Base-by-base conservation (phyloP, 2,888 invertebrate species). In the Drosophila multiciliata region DNA sequence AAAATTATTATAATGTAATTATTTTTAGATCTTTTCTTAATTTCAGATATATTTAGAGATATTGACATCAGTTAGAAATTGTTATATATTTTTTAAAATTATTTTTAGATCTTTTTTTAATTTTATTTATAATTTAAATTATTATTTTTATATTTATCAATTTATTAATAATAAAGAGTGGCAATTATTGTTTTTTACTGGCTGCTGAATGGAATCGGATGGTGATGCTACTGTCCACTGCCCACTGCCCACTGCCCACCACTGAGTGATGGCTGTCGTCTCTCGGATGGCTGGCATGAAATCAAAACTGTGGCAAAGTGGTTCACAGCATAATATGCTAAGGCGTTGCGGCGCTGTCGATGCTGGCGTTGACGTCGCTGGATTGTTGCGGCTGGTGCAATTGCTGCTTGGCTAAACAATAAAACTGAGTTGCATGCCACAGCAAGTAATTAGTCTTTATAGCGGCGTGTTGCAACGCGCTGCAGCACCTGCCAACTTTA, bases 381-480 rank as follows among this genome's bases (percentile, higher is more conserved):
- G 67, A 23, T 59, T 59, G 67, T 20, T 53, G 66, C 20, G 26
- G 64, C 62, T 35, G 68, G 57, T 61, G 69, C 68, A 49, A 59
- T 36, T 38, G 64, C 69, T 45, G 69, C 69, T 66, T 52, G 60
- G 70, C 79, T 82, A 73, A 91, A 91, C 92, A 92, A 93, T 93
- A 93, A 93, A 93, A 93, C 92, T 89, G 91, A 90, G 93, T 91
- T 89, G 91, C 90, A 90, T 88, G 90, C 83, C 73, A 88, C 80
- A 67, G 80, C 84, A 78, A 87, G 86, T 91, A 92, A 92, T 92
- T 93, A 93, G 93, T 93, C 90, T 91, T 84, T 83, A 88, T 89
- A 89, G 83, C 87, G 83, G 78, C 78, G 68, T 77, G 78, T 80
- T 85, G 84, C 87, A 87, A 89, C 78, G 78, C 82, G 82, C 78